phyloP scores from a whole-genome alignment of 2,113 vertebrate genomes.

The mouse (Mus musculus) region DNA sequence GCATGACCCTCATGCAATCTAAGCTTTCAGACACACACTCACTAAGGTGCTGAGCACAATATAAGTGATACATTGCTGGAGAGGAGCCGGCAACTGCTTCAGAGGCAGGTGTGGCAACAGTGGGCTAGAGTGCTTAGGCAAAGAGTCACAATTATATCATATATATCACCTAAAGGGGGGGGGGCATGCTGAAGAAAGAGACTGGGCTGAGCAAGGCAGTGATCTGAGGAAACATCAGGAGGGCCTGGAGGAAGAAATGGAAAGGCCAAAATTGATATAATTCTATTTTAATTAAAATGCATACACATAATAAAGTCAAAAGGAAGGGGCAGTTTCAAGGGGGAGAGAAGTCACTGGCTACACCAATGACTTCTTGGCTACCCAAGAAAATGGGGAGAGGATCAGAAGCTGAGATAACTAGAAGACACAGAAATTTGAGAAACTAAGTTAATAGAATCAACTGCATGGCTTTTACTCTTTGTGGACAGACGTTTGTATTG shows the following conservation, averaged over 20 bases:
- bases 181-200: background rate
- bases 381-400: background rate
- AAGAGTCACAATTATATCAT: background rate
- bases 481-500: background rate
- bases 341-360: background rate
- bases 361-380: no score
- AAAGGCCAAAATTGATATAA: background rate
- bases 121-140: background rate
- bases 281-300: background rate
- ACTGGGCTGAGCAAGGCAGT: background rate
- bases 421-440: background rate
- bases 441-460: background rate
- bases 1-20: background rate
- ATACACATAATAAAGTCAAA: background rate
- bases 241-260: no score
- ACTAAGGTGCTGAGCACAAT: background rate
- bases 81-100: background rate
- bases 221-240: background rate
- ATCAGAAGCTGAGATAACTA: background rate
- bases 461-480: background rate
- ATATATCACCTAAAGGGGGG: background rate
- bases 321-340: background rate
- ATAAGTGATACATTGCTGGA: background rate
- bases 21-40: background rate
- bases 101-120: background rate